phyloP scores from a whole-genome alignment of 2,797 vertebrate species.

The Cryptoprocta ferox region DNA sequence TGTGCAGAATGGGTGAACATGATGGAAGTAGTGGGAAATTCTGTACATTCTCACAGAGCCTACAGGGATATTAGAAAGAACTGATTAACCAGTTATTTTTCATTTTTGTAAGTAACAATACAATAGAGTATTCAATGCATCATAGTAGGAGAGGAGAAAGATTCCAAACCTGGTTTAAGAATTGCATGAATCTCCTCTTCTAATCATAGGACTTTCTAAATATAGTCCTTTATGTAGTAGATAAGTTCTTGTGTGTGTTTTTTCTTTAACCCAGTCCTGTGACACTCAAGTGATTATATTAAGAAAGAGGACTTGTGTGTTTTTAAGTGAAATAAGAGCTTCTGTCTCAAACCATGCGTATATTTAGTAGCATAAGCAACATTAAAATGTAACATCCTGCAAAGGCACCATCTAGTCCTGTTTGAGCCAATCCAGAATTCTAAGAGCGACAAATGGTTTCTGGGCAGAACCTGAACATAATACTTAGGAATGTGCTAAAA shows the following conservation, averaged over 20 bases:
- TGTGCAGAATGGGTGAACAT: not conserved
- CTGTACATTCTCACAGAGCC: not conserved
- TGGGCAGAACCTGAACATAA: not conserved
- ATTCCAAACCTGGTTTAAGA: not conserved
- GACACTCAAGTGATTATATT: not conserved
- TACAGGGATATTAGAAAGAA: not conserved
- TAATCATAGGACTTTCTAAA: slow-evolving; percentile 41
- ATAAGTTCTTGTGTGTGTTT: not conserved
- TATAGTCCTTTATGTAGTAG: not conserved
- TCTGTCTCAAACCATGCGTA: not conserved
- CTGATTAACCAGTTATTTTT: slow-evolving; percentile 11
- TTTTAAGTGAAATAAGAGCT: not conserved
- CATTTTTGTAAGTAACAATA: not conserved
- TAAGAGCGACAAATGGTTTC: slow-evolving; percentile 4
- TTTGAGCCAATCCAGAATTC: not conserved
- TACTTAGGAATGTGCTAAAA: not conserved
- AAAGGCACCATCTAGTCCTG: not conserved
- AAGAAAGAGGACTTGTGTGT: slow-evolving; percentile 29
- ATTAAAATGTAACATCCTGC: not conserved
- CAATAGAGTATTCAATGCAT: not conserved
- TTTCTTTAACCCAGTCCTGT: not conserved
- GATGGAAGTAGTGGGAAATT: not conserved
- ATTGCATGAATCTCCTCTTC: not conserved
- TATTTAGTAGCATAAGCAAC: not conserved
- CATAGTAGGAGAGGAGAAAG: not conserved